Evolutionary conservation across 2,888 invertebrate genomes (phyloP).

Genomic region (Drosophila austrosaltans): DNA sequence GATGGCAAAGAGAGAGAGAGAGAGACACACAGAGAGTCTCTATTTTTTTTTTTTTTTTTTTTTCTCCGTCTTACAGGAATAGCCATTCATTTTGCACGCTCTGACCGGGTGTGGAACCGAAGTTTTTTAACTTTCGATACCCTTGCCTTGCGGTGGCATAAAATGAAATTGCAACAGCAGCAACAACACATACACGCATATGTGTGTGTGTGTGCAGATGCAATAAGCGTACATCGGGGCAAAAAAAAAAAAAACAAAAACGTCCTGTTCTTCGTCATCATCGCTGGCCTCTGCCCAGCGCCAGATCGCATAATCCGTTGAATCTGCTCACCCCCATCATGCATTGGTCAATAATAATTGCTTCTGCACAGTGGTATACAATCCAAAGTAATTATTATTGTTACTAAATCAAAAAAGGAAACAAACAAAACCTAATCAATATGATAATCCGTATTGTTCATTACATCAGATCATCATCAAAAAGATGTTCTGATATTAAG

Average conservation of each 20-base stretch:
- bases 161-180: constrained; percentile 65
- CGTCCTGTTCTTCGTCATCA: constrained; percentile 34
- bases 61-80: constrained; percentile 48
- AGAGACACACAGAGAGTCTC: constrained; percentile 13
- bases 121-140: constrained; percentile 21
- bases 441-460: too few species aligned
- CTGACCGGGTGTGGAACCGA: constrained; percentile 24
- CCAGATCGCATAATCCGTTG: constrained; percentile 69
- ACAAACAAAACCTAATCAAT: too few species aligned
- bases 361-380: constrained; percentile 13
- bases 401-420: too few species aligned
- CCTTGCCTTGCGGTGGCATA: constrained; percentile 59
- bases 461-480: too few species aligned
- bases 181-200: constrained; percentile 34
- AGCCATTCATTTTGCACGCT: constrained; percentile 70
- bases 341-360: constrained; percentile 7
- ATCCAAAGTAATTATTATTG: not conserved
- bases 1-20: constrained; percentile 8
- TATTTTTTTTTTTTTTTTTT: not conserved
- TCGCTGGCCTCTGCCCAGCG: constrained; percentile 57
- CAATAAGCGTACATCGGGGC: constrained; percentile 37
- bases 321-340: constrained; percentile 41
- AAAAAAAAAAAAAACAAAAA: not conserved
- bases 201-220: constrained; percentile 34
- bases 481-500: too few species aligned